These are phyloP conservation scores for Damaliscus lunatus DNA, from an alignment of 2,113 vertebrate species.

Conservation along the genomic window DNA sequence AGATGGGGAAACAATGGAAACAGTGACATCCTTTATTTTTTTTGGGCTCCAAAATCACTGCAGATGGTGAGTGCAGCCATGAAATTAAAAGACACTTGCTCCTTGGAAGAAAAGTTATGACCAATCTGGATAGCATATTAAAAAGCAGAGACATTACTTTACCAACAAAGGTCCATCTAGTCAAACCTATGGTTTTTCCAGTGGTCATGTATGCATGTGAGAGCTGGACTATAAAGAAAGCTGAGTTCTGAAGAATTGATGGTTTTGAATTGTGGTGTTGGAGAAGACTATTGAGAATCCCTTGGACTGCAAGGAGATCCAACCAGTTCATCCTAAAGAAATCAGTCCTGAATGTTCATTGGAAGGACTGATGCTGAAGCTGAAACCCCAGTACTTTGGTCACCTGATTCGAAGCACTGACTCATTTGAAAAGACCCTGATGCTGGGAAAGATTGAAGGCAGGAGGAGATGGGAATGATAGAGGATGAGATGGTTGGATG, in stretches of 20 bases:
- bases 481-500: neutral
- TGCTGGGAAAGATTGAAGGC: neutral
- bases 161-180: neutral
- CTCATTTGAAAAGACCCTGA: neutral
- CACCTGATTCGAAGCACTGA: neutral
- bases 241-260: neutral
- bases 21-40: neutral
- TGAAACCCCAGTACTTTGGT: neutral
- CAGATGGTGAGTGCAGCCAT: neutral
- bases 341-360: neutral
- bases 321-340: neutral
- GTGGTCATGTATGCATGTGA: neutral
- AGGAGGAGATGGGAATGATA: neutral
- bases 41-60: accelerated
- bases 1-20: neutral
- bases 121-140: neutral
- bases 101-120: neutral
- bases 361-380: neutral
- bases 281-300: neutral
- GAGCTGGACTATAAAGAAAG: neutral
- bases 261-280: neutral
- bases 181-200: neutral
- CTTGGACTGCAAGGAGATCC: neutral
- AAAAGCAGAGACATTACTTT: neutral
- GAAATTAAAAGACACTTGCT: neutral